Evolutionary conservation across 2,888 invertebrate species (phyloP).

Genomic region (Caenorhabditis sp.): DNA sequence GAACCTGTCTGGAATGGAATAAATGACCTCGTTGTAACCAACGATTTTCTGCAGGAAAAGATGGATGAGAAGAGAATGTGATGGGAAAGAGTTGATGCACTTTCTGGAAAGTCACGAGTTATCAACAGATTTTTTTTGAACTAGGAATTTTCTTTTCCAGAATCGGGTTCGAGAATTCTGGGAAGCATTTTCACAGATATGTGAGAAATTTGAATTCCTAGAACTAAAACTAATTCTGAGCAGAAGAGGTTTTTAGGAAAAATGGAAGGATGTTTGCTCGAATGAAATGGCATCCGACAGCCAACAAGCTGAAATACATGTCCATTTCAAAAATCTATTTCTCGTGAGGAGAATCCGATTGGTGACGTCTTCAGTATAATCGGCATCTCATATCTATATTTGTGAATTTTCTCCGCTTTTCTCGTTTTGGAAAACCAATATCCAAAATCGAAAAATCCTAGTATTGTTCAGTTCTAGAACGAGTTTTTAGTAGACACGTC

Average conservation of each 20-base stretch:
- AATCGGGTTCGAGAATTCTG: not conserved
- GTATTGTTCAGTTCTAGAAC: constrained; percentile 5
- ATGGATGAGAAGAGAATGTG: not conserved
- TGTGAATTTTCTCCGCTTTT: no score
- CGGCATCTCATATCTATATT: constrained; percentile 1
- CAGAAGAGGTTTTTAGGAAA: not conserved
- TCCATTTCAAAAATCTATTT: constrained; percentile 20
- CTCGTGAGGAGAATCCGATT: constrained; percentile 13
- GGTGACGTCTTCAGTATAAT: constrained; percentile 33
- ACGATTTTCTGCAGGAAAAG: not conserved
- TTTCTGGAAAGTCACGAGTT: constrained; percentile 33
- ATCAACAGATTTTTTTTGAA: not conserved
- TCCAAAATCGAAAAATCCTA: not conserved
- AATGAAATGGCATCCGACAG: constrained; percentile 6
- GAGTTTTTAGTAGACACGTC: constrained; percentile 10
- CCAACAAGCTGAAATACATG: not conserved
- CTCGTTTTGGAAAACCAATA: not conserved
- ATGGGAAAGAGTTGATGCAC: constrained; percentile 17
- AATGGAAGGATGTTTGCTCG: constrained; percentile 16
- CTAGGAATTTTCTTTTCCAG: not conserved
- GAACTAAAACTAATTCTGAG: not conserved
- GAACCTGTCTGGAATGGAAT: constrained; percentile 43
- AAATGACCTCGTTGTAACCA: constrained; percentile 40
- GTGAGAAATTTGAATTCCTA: not conserved
- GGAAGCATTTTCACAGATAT: not conserved